phyloP scores from a whole-genome alignment of 2,888 invertebrate species.

The Agriotes lineatus region DNA sequence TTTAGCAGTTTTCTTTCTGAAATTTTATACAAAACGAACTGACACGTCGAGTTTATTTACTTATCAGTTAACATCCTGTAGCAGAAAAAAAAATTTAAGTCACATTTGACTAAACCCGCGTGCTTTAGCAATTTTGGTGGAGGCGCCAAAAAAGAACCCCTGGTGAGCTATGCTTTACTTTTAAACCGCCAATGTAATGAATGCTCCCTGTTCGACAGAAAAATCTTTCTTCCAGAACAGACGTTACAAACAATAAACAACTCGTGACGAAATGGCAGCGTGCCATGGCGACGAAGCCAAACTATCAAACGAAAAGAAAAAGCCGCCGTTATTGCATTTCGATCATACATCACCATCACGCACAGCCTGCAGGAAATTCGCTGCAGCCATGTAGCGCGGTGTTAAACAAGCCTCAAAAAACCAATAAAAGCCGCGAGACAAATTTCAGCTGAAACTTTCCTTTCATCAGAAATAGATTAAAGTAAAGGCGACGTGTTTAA shows the following conservation, averaged over 20 bases:
- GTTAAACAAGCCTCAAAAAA: conserved; percentile 6
- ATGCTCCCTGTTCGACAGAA: no score
- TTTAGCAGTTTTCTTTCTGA: no score
- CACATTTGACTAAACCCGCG: no score
- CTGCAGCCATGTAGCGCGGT: not conserved
- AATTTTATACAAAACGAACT: no score
- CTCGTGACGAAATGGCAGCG: not conserved
- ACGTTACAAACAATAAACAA: conserved; percentile 6
- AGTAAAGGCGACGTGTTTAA: conserved; percentile 4
- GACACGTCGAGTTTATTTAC: no score
- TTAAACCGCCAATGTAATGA: no score
- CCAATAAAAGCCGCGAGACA: conserved; percentile 1
- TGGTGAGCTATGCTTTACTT: no score
- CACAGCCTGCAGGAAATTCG: conserved; percentile 15
- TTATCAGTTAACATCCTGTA: no score
- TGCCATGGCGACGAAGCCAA: not conserved
- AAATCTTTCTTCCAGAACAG: not conserved
- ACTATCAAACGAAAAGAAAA: conserved; percentile 1
- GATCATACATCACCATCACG: conserved; percentile 14
- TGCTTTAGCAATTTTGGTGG: no score
- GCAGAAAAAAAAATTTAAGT: no score
- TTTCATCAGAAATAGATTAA: conserved; percentile 18
- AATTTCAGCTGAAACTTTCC: not conserved
- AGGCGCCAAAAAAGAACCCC: no score
- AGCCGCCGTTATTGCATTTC: not conserved